Conservation (phyloP, 2,113 vertebrate species). For the Enhydra lutris region DNA sequence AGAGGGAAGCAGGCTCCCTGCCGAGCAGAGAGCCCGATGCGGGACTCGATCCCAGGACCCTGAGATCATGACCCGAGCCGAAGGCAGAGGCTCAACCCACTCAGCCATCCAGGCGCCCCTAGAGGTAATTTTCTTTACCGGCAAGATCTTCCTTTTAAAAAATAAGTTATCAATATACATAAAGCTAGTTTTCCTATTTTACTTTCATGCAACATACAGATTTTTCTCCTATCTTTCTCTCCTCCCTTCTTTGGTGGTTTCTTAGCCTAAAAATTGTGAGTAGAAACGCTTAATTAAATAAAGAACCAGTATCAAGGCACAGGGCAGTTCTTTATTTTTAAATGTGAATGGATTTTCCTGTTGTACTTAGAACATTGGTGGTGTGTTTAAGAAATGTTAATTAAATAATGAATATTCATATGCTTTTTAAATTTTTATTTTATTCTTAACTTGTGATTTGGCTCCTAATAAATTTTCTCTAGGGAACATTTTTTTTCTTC, state of each 20-base stretch:
- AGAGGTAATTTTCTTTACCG: conserved; percentile 4
- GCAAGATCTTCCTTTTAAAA: conserved; percentile 23
- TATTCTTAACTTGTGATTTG: neutral
- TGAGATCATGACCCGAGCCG: no score
- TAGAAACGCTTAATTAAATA: conserved; percentile 17
- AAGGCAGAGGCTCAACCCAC: no score
- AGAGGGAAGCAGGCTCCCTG: no score
- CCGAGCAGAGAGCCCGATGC: no score
- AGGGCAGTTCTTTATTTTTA: neutral
- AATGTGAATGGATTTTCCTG: neutral
- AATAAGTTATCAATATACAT: conserved; percentile 12
- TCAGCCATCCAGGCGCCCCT: no score
- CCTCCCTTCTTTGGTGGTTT: neutral
- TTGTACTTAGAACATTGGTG: neutral
- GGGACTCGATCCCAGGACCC: no score
- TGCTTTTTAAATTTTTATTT: conserved; percentile 29
- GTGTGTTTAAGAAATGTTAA: neutral
- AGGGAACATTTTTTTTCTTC: neutral
- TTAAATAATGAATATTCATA: neutral
- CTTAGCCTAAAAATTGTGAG: conserved; percentile 38
- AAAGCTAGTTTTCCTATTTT: neutral
- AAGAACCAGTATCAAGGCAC: neutral
- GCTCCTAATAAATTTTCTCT: neutral
- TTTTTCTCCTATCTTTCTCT: conserved; percentile 42
- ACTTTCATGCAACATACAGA: neutral